Base-by-base conservation (phyloP, 2,888 invertebrate genomes). In the Caenorhabditis sp. region DNA sequence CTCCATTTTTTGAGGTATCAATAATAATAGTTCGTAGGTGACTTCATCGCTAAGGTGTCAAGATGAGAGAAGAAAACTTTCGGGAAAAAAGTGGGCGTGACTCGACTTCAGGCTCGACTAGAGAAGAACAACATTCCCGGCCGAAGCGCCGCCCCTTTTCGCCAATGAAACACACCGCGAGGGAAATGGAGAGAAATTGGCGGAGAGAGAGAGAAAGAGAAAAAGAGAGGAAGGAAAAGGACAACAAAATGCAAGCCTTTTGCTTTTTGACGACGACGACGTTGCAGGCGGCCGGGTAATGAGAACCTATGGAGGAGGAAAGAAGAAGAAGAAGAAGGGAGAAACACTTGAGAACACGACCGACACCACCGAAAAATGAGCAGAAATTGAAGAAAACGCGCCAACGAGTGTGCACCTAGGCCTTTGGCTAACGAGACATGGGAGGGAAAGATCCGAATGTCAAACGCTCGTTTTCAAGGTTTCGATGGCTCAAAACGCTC, bases 241-340 rank as follows among this genome's bases (percentile, higher is more conserved):
- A 39, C 39, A 53, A 58, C 45, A 52, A 68, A 52, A 58, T 20
- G 41, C 17, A 11, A 13, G 35, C 9, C 9, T 9, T 9, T 35
- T 35, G 35, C 68, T 68, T 68, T 68, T 68, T 68, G 68, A 59
- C 68, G 58, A 52, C 56, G 52, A 43, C 27, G 30, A 26, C 59
- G 15, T n/a, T 37, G 53, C 32, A 15, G 22, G 55, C 4, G 43
- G 37, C 13, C 39, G 11, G 59, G 70, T 61, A 72, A 61, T 61
- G 63, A 72, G 72, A 72, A 61, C 59, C 61, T 48, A 55, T n/a
- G 39, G 39, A 32, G 59, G 32, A 50, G 24, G 50, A 24, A 32
- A 55, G 32, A 32, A 50, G 24, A 50, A 27, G 30, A 61, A 32
- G 43, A 15, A 41, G 41, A 24, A 13, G 8, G 17, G 22, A 32